These are phyloP conservation scores for Ericerus pela DNA, from an alignment of 1,140 invertebrate genomes.

Conservation along the genomic window DNA sequence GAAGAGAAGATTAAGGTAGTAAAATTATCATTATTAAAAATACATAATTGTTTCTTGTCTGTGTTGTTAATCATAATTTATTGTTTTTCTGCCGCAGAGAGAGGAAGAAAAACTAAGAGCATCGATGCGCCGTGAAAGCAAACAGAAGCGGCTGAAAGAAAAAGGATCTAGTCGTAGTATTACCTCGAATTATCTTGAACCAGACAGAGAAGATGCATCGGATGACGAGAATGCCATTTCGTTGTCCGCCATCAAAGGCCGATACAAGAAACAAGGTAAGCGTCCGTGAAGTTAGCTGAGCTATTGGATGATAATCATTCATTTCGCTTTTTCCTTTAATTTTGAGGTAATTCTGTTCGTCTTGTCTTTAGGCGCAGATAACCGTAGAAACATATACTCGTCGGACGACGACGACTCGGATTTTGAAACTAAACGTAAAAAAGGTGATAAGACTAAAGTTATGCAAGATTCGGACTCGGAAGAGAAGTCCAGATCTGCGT, in stretches of 20 bases:
- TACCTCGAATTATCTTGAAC: slow-evolving; percentile 45
- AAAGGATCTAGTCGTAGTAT: slow-evolving; percentile 40
- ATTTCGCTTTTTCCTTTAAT: background rate
- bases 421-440: slow-evolving; percentile 58
- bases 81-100: slow-evolving; percentile 45
- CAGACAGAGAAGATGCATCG: slow-evolving; percentile 58
- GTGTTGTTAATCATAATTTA: background rate
- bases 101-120: slow-evolving; percentile 85
- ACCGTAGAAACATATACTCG: slow-evolving; percentile 68
- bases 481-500: too few species aligned
- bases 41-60: background rate
- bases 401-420: slow-evolving; percentile 82
- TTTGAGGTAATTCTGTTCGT: background rate
- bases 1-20: slow-evolving; percentile 74
- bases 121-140: slow-evolving; percentile 60
- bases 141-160: slow-evolving; percentile 43
- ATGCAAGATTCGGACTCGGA: slow-evolving; percentile 68
- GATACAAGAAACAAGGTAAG: slow-evolving; percentile 50
- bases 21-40: slow-evolving; percentile 1
- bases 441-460: slow-evolving; percentile 60
- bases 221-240: slow-evolving; percentile 85
- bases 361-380: slow-evolving; percentile 24
- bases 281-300: slow-evolving; percentile 5
- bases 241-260: slow-evolving; percentile 84
- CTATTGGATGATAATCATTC: slow-evolving; percentile 14